Conservation (phyloP, 2,888 invertebrate genomes). For the Calameuta filiformis region DNA sequence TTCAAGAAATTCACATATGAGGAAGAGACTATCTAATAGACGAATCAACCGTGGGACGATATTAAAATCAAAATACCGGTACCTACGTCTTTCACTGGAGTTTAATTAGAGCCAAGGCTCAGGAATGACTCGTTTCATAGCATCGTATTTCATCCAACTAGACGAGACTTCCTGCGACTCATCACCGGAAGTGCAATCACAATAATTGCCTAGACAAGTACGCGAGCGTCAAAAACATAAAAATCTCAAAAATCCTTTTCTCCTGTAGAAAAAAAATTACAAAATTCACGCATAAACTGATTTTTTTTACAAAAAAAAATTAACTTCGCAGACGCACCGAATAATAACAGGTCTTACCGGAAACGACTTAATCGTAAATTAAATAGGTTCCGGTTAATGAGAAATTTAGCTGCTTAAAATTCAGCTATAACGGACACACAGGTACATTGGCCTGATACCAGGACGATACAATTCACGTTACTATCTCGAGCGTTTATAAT, state of each 20-base stretch:
- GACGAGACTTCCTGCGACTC: constrained; percentile 18
- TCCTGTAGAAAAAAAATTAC: neutral
- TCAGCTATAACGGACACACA: constrained; percentile 15
- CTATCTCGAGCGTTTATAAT: constrained; percentile 20
- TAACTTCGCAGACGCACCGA: neutral
- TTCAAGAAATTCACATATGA: neutral
- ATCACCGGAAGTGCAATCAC: constrained; percentile 20
- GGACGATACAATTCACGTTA: constrained; percentile 13
- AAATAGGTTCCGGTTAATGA: constrained; percentile 2
- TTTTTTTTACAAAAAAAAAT: neutral
- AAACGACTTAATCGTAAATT: neutral
- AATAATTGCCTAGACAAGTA: constrained; percentile 15
- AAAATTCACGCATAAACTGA: neutral
- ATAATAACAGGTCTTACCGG: neutral
- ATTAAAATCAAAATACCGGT: neutral
- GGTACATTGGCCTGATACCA: constrained; percentile 19
- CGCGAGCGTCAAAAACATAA: neutral
- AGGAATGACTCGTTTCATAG: constrained; percentile 12
- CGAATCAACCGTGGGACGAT: neutral
- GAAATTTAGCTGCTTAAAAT: constrained; percentile 10
- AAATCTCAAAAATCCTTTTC: neutral
- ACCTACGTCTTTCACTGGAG: neutral
- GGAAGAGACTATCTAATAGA: neutral
- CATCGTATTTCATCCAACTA: constrained; percentile 21
- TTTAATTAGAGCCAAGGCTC: constrained; percentile 1